Conservation (phyloP, 2,888 invertebrate genomes). For the Lycophotia porphyrea region DNA sequence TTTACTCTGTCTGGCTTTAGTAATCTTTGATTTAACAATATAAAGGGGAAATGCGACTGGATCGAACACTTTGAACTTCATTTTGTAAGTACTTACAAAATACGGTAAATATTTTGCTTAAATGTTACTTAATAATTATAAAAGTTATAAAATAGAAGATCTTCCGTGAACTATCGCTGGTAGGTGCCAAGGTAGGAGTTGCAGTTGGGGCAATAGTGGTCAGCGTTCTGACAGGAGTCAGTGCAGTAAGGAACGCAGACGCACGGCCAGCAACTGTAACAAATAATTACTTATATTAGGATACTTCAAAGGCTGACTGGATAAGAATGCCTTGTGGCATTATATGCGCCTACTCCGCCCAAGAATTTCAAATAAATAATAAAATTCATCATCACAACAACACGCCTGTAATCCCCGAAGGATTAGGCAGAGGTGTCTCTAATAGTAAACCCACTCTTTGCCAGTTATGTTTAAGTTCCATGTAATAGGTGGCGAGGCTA, state of each 20-base stretch:
- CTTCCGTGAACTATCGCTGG: conserved; percentile 55
- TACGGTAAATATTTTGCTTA: conserved; percentile 37
- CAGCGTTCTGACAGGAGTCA: conserved; percentile 88
- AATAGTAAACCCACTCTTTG: too few relatives aligned
- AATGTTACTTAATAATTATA: conserved; percentile 36
- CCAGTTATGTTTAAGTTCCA: too few relatives aligned
- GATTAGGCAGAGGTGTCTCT: too few relatives aligned
- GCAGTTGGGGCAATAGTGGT: conserved; percentile 91
- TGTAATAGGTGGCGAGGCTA: too few relatives aligned
- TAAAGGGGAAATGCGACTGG: neutral
- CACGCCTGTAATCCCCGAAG: too few relatives aligned
- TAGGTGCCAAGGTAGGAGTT: conserved; percentile 89
- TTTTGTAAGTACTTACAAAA: conserved; percentile 33
- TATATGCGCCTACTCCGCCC: neutral
- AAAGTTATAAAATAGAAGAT: conserved; percentile 24
- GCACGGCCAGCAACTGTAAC: conserved; percentile 89
- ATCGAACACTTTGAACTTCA: conserved; percentile 24
- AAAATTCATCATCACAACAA: too few relatives aligned
- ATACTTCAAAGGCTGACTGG: neutral
- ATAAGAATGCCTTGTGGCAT: neutral
- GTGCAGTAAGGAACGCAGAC: conserved; percentile 90
- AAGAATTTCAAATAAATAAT: neutral
- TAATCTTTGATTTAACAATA: neutral
- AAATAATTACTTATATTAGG: conserved; percentile 12
- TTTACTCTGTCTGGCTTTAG: neutral